Percentiles rank a stretch among this genome's conserved stretches.
phyloP scores from a whole-genome alignment of 2,797 vertebrate genomes.

The Galaxias olidus region DNA sequence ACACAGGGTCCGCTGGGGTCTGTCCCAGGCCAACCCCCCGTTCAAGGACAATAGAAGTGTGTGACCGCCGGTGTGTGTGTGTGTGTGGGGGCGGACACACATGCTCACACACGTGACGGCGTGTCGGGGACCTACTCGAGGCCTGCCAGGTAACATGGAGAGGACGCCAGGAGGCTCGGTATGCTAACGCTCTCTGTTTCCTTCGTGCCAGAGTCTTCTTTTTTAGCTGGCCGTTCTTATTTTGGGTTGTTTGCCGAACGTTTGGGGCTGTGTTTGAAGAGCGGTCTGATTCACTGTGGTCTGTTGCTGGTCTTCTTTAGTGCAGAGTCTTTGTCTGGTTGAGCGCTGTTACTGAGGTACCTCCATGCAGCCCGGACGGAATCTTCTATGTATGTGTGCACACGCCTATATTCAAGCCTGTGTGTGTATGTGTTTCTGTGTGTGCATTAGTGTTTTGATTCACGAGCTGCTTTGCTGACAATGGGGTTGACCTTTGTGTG shows the following conservation, averaged over 20 bases:
- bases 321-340: slow-evolving; percentile 56
- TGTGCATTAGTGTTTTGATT: slow-evolving; percentile 45
- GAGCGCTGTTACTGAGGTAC: slow-evolving; percentile 32
- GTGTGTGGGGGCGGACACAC: slow-evolving; percentile 65
- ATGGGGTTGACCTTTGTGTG: slow-evolving; percentile 51
- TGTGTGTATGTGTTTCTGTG: slow-evolving; percentile 24
- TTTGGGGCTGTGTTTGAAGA: slow-evolving; percentile 4
- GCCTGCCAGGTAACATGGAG: slow-evolving; percentile 74
- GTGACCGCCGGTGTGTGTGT: slow-evolving; percentile 40
- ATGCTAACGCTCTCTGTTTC: slow-evolving; percentile 47
- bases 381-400: slow-evolving; percentile 27
- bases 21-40: slow-evolving; percentile 67
- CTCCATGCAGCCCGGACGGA: slow-evolving; percentile 30
- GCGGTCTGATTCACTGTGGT: slow-evolving; percentile 19
- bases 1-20: slow-evolving; percentile 73
- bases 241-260: slow-evolving; percentile 14
- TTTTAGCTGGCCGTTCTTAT: slow-evolving; percentile 8
- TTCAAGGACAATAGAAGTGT: slow-evolving; percentile 61
- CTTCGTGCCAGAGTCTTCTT: slow-evolving; percentile 34
- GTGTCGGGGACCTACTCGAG: slow-evolving; percentile 44
- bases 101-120: slow-evolving; percentile 55
- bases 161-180: slow-evolving; percentile 44
- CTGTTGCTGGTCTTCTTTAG: slow-evolving; percentile 45
- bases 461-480: slow-evolving; percentile 42
- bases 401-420: slow-evolving; percentile 18